Evolutionary conservation across 2,113 vertebrate species (phyloP).

Genomic region (Colaptes auratus): DNA sequence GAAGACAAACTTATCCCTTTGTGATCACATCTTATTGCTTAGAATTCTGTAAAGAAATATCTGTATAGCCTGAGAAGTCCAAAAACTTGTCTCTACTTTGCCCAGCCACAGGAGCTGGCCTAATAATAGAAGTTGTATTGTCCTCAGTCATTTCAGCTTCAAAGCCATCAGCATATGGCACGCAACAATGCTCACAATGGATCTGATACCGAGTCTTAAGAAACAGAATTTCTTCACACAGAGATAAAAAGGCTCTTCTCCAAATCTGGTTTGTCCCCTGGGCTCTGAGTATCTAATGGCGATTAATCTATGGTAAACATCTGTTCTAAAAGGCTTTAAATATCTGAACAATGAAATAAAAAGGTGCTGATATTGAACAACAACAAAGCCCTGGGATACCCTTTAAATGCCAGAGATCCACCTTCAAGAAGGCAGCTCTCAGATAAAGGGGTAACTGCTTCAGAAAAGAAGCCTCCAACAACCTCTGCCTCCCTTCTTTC

Average conservation of each 20-base stretch:
- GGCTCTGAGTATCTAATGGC: background rate
- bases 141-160: background rate
- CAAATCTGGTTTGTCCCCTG: background rate
- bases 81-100: background rate
- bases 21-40: background rate
- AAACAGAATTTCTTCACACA: background rate
- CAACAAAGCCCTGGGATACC: background rate
- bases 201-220: background rate
- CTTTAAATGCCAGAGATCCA: background rate
- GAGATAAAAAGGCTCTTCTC: background rate
- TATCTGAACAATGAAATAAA: background rate
- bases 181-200: background rate
- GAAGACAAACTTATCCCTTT: background rate
- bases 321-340: background rate
- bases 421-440: background rate
- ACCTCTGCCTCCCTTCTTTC: background rate
- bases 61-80: background rate
- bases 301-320: background rate
- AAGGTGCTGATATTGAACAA: background rate
- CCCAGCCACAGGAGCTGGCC: background rate
- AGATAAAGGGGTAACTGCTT: background rate
- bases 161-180: background rate
- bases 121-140: background rate
- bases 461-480: background rate
- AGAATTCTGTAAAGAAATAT: background rate